A percentile compares a stretch with the other conserved stretches of the same genome.
Conservation (phyloP, 2,888 invertebrate species). For the Ophioninae sp. region DNA sequence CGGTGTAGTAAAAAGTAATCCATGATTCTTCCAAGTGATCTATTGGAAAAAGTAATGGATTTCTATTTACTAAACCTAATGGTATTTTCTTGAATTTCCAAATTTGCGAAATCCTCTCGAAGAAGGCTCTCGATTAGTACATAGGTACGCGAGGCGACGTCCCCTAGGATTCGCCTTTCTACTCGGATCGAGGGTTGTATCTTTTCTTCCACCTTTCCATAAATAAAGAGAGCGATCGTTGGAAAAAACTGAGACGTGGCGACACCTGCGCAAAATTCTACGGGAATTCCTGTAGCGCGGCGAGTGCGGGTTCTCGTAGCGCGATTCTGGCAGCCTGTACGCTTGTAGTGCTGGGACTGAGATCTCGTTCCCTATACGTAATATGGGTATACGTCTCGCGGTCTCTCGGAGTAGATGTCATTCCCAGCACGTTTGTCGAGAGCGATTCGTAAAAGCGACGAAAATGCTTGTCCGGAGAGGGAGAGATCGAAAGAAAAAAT, state of each 20-base stretch:
- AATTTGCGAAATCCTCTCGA: no score
- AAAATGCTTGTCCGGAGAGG: slow-evolving; percentile 67
- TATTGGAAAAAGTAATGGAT: no score
- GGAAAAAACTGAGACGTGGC: slow-evolving; percentile 29
- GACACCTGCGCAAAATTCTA: slow-evolving; percentile 54
- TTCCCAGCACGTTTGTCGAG: slow-evolving; percentile 75
- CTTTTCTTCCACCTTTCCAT: no score
- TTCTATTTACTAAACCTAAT: no score
- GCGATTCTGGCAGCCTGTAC: slow-evolving; percentile 35
- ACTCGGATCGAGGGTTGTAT: no score
- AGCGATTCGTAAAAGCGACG: slow-evolving; percentile 75
- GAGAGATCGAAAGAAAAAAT: slow-evolving; percentile 4
- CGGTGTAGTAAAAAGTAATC: no score
- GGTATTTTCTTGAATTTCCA: no score
- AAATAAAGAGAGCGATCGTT: neutral
- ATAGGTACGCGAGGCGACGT: no score
- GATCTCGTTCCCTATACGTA: slow-evolving; percentile 22
- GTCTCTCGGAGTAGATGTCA: slow-evolving; percentile 65
- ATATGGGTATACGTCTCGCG: slow-evolving; percentile 45
- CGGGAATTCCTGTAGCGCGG: slow-evolving; percentile 44
- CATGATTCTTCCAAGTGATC: no score
- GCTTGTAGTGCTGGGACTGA: slow-evolving; percentile 3
- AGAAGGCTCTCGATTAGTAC: no score
- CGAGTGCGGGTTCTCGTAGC: slow-evolving; percentile 15
- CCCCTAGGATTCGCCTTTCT: no score